Evolutionary conservation across 1,140 invertebrate species (phyloP).

Genomic region (Ditylenchus dipsaci): DNA sequence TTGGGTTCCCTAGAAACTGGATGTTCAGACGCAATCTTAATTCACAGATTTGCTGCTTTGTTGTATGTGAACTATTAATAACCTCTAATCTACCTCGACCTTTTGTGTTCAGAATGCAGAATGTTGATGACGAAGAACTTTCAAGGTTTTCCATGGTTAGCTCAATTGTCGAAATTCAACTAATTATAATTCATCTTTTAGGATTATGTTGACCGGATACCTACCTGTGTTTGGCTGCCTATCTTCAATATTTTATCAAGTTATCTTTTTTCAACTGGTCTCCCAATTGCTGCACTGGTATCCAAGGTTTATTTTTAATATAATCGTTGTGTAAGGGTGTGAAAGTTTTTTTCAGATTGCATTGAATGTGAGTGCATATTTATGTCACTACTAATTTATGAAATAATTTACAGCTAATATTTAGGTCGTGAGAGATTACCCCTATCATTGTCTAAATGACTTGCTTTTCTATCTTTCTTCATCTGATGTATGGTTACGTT

Average conservation of each 20-base stretch:
- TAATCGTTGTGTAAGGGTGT: background rate
- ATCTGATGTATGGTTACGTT: background rate
- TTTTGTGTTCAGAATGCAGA: background rate
- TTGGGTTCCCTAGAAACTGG: background rate
- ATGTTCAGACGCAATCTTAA: background rate
- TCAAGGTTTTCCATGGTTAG: background rate
- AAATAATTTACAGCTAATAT: background rate
- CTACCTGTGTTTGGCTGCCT: background rate
- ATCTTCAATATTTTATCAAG: background rate
- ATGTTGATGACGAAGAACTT: background rate
- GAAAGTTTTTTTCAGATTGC: background rate
- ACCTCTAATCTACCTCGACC: too few species aligned
- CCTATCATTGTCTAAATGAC: background rate
- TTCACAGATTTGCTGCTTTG: constrained; percentile 1
- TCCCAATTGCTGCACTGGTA: background rate
- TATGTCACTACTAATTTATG: background rate
- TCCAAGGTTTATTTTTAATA: background rate
- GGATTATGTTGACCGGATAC: background rate
- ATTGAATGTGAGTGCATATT: background rate
- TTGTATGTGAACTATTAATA: background rate
- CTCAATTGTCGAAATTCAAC: background rate
- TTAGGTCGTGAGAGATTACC: background rate
- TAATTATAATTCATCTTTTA: background rate
- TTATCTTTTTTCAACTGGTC: background rate
- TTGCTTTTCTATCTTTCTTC: background rate